Evolutionary conservation across 1,140 invertebrate species (phyloP), one percentile per base, ranked within the genome.

Genomic region (Anastatus disparis): DNA sequence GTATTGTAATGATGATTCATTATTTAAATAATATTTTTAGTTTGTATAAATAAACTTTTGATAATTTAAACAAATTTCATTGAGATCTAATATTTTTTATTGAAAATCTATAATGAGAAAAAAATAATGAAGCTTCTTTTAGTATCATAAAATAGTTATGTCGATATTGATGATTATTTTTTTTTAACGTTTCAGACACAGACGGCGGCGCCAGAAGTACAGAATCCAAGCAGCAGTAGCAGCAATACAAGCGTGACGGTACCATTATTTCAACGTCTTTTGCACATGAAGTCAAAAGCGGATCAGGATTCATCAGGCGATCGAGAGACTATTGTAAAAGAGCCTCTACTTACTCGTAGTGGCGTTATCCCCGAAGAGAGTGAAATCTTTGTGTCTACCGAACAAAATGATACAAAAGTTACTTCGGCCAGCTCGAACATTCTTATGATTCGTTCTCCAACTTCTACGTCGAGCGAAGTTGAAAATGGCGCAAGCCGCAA

Each of bases 211-310:
- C n/a, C n/a, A n/a, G 79, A 81, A 80, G 74, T 86, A 87, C 74
- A 79, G 83, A 76, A 81, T 75, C 75, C 78, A 72, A 59, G 42
- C 27, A 31, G 44, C 9, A 46, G 44, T 17, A 58, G 24, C 24
- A 29, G 29, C 17, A 29, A 42, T 29, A 17, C 24, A 9, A 61
- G 15, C 12, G 15, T 22, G 22, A 9, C 44, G 10, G 70, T 95
- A 50, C 93, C 93, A 2, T 86, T 96, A 8, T 85, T 95, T 2
- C 93, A 96, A 80, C 86, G 94, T 70, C 86, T 96, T 22, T 85
- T 94, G 35, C 84, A 94, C 58, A 85, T 95, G 9, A 94, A 94
- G 82, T 90, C 92, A 12, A 95, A 93, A 82, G 92, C 92, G 78
- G 93, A 94, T 72, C 86, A 86, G 59, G 90, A 92, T 56, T 72